phyloP scores from a whole-genome alignment of 2,113 vertebrate species.

The Hippotragus niger region DNA sequence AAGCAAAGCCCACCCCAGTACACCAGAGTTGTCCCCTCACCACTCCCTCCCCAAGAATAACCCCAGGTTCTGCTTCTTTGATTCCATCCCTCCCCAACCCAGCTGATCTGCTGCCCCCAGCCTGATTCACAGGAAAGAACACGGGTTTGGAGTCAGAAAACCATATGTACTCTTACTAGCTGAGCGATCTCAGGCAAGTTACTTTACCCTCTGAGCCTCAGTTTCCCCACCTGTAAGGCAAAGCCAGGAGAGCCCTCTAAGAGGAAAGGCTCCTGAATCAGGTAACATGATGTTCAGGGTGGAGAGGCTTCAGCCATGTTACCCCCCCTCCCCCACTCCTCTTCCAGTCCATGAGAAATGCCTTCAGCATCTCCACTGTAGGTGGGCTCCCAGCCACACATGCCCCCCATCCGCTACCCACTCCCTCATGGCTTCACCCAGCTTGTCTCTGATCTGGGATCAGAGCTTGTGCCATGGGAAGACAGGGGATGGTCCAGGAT shows the following conservation, averaged over 20 bases:
- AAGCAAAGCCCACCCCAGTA: not conserved
- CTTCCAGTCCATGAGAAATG: not conserved
- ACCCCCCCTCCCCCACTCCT: not conserved
- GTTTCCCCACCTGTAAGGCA: slow-evolving; percentile 41
- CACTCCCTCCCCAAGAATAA: not conserved
- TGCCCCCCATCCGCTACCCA: not conserved
- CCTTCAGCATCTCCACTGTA: not conserved
- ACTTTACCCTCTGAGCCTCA: slow-evolving; percentile 57
- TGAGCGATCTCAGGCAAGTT: not conserved
- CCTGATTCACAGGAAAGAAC: not conserved
- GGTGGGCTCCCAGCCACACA: not conserved
- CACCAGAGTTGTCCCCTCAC: not conserved
- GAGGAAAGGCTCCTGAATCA: accelerated
- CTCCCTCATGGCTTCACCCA: not conserved
- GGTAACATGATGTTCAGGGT: not conserved
- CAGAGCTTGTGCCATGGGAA: not conserved
- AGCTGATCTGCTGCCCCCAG: not conserved
- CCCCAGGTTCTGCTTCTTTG: not conserved
- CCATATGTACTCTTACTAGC: not conserved
- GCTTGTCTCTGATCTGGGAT: too few relatives aligned
- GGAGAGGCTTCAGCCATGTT: accelerated
- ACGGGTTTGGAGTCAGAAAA: not conserved
- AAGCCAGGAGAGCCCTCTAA: not conserved
- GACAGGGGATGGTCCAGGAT: not conserved
- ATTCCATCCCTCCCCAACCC: not conserved